These are phyloP conservation scores for Fulmarus glacialis DNA, from an alignment of 2,113 vertebrate species.

Conservation along the genomic window DNA sequence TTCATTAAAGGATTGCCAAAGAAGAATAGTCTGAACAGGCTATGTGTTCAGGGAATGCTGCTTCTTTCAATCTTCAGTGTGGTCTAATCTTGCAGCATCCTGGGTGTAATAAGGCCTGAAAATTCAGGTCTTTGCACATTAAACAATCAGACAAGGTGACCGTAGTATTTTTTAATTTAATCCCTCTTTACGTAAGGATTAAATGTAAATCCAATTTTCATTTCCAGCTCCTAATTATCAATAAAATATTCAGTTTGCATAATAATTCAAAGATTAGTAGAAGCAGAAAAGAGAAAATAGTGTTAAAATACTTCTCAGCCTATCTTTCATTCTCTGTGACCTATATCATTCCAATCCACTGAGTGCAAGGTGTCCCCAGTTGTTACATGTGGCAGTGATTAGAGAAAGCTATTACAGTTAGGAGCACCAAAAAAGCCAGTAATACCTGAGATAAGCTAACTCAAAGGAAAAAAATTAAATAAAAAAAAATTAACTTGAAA, in stretches of 20 bases:
- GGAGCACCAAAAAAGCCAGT: neutral
- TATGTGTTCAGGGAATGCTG: neutral
- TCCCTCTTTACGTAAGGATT: neutral
- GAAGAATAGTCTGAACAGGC: neutral
- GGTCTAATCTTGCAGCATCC: neutral
- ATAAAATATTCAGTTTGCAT: neutral
- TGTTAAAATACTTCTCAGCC: neutral
- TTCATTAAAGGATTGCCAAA: neutral
- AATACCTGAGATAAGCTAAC: neutral
- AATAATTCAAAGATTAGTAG: constrained; percentile 22
- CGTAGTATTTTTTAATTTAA: neutral
- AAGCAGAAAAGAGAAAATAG: neutral
- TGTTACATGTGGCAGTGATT: neutral
- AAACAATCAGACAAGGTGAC: neutral
- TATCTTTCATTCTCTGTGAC: neutral
- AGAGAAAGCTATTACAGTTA: neutral
- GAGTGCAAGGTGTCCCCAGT: neutral
- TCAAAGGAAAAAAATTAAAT: neutral
- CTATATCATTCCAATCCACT: neutral
- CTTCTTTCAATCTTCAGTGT: neutral
- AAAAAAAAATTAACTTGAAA: neutral
- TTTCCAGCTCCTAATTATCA: constrained; percentile 1
- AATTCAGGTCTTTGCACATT: neutral
- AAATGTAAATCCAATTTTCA: constrained; percentile 29
- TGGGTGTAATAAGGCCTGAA: neutral